Evolutionary conservation across 2,113 vertebrate genomes (phyloP).

Genomic region (Alosa alosa): DNA sequence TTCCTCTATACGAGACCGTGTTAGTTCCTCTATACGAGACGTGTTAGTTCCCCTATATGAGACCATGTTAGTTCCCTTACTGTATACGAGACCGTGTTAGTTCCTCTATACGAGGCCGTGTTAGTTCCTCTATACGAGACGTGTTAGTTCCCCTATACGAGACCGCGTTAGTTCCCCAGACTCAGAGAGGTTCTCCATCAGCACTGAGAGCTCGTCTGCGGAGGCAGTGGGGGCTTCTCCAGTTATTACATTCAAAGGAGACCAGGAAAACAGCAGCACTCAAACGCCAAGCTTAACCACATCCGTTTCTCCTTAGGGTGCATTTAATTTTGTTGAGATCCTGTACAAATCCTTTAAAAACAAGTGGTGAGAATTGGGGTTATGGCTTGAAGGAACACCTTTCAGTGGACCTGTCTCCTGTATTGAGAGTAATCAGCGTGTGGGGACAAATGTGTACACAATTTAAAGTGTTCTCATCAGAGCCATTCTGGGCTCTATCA

Average conservation of each 20-base stretch:
- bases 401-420: not conserved
- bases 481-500: no score
- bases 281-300: not conserved
- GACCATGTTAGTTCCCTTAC: not conserved
- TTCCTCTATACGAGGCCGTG: not conserved
- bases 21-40: not conserved
- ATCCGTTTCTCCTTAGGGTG: not conserved
- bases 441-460: no score
- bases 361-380: not conserved
- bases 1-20: not conserved
- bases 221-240: not conserved
- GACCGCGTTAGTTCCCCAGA: not conserved
- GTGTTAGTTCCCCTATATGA: not conserved
- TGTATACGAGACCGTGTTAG: not conserved
- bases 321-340: not conserved
- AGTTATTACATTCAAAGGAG: not conserved
- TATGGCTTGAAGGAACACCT: not conserved
- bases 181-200: not conserved
- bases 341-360: not conserved
- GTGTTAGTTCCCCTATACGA: not conserved
- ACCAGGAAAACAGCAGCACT: not conserved
- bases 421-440: no score
- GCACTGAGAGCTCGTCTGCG: not conserved
- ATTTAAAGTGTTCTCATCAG: no score
- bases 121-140: no score